These are phyloP conservation scores for Stomorhina lunata DNA, from an alignment of 2,888 invertebrate species.

Conservation along the genomic window DNA sequence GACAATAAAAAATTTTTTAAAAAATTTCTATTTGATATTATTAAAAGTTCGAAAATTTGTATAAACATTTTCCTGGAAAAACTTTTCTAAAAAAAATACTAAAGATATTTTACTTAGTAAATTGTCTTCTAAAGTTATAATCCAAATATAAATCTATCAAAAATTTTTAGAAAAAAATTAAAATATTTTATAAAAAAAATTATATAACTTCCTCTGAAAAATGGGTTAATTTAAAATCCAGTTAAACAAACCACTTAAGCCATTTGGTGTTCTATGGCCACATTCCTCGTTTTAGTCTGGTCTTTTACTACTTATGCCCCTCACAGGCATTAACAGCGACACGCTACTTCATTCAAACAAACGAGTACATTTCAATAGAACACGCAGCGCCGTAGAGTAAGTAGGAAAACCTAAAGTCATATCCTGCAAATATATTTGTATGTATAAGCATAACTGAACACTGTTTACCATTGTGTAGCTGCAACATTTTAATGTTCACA, in stretches of 20 bases:
- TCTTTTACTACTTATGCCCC: neutral
- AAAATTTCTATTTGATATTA: no score
- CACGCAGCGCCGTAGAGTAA: neutral
- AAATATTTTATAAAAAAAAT: neutral
- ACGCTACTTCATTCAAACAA: no score
- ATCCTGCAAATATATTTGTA: neutral
- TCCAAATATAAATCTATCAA: no score
- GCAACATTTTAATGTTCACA: constrained; percentile 53
- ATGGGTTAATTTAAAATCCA: constrained; percentile 2
- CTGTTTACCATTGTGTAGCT: constrained; percentile 13
- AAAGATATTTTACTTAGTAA: no score
- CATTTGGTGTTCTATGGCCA: neutral
- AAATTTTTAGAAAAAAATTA: neutral
- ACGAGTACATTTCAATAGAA: constrained; percentile 1
- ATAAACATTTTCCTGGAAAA: no score
- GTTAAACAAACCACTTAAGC: constrained; percentile 33
- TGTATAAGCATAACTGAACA: neutral
- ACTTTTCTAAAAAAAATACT: no score
- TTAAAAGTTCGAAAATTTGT: no score
- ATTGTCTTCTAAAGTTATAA: no score
- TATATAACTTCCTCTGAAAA: neutral
- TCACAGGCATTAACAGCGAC: constrained; percentile 6
- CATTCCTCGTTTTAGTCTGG: neutral
- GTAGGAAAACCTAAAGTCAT: neutral
- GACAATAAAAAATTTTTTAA: no score